A percentile compares a stretch with the other conserved stretches of the same genome.
These are phyloP conservation scores for Scaptomyza polygonia DNA, from an alignment of 2,888 invertebrate genomes.

Conservation along the genomic window DNA sequence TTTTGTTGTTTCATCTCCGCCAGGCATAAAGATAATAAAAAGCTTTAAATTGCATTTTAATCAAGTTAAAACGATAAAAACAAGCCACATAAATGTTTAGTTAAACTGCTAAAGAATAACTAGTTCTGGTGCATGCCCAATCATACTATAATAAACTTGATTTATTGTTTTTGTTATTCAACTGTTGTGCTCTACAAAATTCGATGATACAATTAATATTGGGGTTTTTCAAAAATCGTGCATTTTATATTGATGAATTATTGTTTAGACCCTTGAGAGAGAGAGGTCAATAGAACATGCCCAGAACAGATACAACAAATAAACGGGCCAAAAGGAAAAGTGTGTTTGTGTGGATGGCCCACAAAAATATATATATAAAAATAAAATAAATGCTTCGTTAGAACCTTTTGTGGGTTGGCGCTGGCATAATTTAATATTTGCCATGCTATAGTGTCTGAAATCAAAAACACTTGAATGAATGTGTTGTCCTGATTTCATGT, in stretches of 20 bases:
- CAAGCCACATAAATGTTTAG: neutral
- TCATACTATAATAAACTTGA: neutral
- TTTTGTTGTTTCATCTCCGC: neutral
- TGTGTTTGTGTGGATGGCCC: neutral
- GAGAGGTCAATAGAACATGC: conserved; percentile 31
- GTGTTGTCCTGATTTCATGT: conserved; percentile 72
- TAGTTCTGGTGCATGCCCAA: neutral
- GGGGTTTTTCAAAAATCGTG: conserved; percentile 26
- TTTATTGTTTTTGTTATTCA: conserved; percentile 1
- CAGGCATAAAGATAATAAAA: neutral
- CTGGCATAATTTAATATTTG: conserved; percentile 72
- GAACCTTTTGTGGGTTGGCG: conserved; percentile 64
- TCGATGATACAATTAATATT: conserved; percentile 37
- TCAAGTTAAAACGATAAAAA: no score
- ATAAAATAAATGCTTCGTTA: conserved; percentile 76
- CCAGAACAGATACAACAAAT: conserved; percentile 6
- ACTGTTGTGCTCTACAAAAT: neutral
- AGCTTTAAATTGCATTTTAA: neutral
- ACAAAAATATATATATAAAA: conserved; percentile 17
- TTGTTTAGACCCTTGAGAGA: conserved; percentile 27
- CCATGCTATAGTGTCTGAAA: conserved; percentile 26
- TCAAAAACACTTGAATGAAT: conserved; percentile 66
- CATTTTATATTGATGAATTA: conserved; percentile 57
- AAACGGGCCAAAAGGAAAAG: neutral
- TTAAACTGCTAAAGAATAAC: neutral